Percentiles rank a stretch among this genome's conserved stretches.
These are phyloP conservation scores for Ostrea denselamellosa DNA, from an alignment of 1,140 invertebrate genomes.

Conservation along the genomic window DNA sequence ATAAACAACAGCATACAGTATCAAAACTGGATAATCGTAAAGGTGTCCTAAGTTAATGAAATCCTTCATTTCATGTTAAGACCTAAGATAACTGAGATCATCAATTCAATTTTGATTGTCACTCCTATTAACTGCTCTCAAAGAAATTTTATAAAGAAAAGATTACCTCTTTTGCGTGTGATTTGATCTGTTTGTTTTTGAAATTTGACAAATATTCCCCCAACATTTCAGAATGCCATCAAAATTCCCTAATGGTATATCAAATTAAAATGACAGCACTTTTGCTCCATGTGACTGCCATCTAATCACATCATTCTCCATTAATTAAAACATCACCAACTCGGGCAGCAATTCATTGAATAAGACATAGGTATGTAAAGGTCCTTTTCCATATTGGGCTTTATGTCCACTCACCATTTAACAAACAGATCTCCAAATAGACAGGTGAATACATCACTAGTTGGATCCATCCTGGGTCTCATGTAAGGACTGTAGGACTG, in stretches of 20 bases:
- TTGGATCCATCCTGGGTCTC: constrained; percentile 69
- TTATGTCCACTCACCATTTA: constrained; percentile 70
- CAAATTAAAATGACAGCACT: too few species aligned
- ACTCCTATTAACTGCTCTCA: too few species aligned
- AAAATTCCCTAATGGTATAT: too few species aligned
- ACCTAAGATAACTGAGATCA: too few species aligned
- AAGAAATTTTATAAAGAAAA: too few species aligned
- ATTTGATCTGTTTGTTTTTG: too few species aligned
- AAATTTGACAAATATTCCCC: too few species aligned
- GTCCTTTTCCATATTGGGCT: neutral
- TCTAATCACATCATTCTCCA: neutral
- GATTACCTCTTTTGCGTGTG: too few species aligned
- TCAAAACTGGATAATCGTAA: neutral
- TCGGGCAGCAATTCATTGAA: neutral
- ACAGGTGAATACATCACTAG: constrained; percentile 76
- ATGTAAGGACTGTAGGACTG: constrained; percentile 56
- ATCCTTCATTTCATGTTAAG: neutral
- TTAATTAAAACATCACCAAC: neutral
- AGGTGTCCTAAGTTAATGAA: neutral
- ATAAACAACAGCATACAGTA: neutral
- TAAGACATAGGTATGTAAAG: neutral
- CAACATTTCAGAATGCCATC: too few species aligned
- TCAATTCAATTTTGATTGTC: too few species aligned
- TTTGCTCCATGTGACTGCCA: neutral
- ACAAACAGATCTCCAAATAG: constrained; percentile 76